A percentile compares a stretch with the other conserved stretches of the same genome.
These are phyloP conservation scores for Cheilinus undulatus DNA, from an alignment of 2,113 vertebrate species.

Conservation along the genomic window DNA sequence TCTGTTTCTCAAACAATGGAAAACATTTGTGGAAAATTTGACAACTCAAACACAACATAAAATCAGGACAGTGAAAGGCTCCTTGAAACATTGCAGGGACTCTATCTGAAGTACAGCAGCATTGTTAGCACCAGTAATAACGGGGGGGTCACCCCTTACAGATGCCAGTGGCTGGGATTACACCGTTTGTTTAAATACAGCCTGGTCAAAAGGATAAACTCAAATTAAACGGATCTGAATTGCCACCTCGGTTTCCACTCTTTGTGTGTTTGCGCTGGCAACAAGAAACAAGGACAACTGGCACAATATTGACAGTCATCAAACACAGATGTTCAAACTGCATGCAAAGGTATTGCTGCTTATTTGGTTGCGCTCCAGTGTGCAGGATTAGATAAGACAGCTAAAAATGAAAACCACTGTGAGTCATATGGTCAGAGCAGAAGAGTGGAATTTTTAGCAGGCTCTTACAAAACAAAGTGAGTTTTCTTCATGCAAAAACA, in stretches of 20 bases:
- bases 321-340: slow-evolving; percentile 85
- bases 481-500: slow-evolving; percentile 7
- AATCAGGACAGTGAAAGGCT: slow-evolving; percentile 1
- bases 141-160: slow-evolving; percentile 43
- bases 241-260: slow-evolving; percentile 50
- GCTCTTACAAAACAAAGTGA: background rate
- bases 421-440: slow-evolving; percentile 29
- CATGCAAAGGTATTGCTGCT: slow-evolving; percentile 71
- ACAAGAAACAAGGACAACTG: slow-evolving; percentile 73
- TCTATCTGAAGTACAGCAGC: slow-evolving; percentile 20
- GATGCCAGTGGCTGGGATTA: slow-evolving; percentile 64
- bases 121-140: slow-evolving; percentile 43
- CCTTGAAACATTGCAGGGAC: slow-evolving; percentile 22
- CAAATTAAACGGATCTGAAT: slow-evolving; percentile 63
- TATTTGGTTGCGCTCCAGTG: slow-evolving; percentile 59
- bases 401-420: slow-evolving; percentile 19
- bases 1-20: too few species aligned
- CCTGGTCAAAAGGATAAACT: slow-evolving; percentile 76
- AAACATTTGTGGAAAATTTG: too few species aligned
- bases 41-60: slow-evolving; percentile 23
- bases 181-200: slow-evolving; percentile 73
- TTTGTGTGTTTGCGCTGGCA: slow-evolving; percentile 70
- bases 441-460: slow-evolving; percentile 8
- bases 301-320: slow-evolving; percentile 67
- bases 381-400: slow-evolving; percentile 57